These are phyloP conservation scores for Axis porcinus DNA, from an alignment of 2,113 vertebrate genomes.

Conservation along the genomic window DNA sequence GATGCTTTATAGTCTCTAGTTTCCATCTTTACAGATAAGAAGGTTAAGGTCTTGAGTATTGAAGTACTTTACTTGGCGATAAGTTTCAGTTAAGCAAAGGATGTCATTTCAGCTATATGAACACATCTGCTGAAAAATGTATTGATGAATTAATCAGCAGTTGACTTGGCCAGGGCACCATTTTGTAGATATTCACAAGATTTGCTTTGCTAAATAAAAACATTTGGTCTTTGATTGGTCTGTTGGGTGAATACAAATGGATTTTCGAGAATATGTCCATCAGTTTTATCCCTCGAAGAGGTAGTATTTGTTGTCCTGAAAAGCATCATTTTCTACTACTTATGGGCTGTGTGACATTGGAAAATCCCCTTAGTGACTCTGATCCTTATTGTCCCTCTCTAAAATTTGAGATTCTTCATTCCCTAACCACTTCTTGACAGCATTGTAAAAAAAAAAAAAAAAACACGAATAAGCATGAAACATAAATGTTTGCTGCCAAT, in stretches of 20 bases:
- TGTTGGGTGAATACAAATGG: not conserved
- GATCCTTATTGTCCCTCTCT: not conserved
- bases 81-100: not conserved
- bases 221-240: not conserved
- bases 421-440: not conserved
- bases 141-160: not conserved
- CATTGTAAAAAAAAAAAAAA: not conserved
- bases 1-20: constrained; percentile 34
- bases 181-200: not conserved
- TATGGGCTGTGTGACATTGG: not conserved
- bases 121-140: not conserved
- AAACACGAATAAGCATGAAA: not conserved
- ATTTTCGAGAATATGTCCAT: not conserved
- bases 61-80: not conserved
- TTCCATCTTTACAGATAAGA: not conserved
- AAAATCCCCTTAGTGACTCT: not conserved
- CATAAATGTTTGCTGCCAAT: not conserved
- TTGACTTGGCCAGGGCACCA: not conserved
- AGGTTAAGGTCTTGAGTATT: not conserved
- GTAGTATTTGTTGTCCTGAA: not conserved
- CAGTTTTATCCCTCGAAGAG: not conserved
- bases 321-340: not conserved
- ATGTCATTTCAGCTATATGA: not conserved
- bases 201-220: not conserved
- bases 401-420: not conserved